Percentiles rank a stretch among this genome's conserved stretches.
Conservation (phyloP, 2,797 vertebrate species). For the Arctocebus calabarensis region DNA sequence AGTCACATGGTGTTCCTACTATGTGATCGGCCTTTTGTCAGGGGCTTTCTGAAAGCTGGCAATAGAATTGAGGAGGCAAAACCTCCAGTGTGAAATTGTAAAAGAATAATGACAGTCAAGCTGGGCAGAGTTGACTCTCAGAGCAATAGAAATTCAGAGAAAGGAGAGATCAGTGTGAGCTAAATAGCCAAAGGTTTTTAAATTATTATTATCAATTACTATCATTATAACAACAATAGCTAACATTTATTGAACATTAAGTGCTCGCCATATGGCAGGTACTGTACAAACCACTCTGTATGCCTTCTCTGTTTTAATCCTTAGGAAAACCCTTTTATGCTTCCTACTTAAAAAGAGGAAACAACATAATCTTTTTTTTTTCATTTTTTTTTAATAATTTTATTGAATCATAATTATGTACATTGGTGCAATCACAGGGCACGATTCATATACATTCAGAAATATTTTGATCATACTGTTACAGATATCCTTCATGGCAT, state of each 20-base stretch:
- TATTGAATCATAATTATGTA: too few species aligned
- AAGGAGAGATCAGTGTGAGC: neutral
- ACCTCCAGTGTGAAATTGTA: neutral
- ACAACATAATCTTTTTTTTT: neutral
- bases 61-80: conserved; percentile 42
- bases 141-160: conserved; percentile 13
- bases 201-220: conserved; percentile 48
- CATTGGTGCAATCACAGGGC: too few species aligned
- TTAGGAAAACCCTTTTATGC: neutral
- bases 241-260: conserved; percentile 35
- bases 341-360: conserved; percentile 52
- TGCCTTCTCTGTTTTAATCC: conserved; percentile 16
- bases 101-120: conserved; percentile 11
- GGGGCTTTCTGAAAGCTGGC: neutral
- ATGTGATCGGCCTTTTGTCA: neutral
- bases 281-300: neutral
- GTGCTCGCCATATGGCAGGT: neutral
- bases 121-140: neutral
- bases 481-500: too few species aligned
- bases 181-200: conserved; percentile 32
- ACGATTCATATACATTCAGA: too few species aligned
- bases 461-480: too few species aligned
- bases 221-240: conserved; percentile 32
- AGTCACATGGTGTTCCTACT: neutral
- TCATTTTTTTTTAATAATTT: too few species aligned